Evolutionary conservation across 2,113 vertebrate genomes (phyloP).

Genomic region (Odontophorus gujanensis): DNA sequence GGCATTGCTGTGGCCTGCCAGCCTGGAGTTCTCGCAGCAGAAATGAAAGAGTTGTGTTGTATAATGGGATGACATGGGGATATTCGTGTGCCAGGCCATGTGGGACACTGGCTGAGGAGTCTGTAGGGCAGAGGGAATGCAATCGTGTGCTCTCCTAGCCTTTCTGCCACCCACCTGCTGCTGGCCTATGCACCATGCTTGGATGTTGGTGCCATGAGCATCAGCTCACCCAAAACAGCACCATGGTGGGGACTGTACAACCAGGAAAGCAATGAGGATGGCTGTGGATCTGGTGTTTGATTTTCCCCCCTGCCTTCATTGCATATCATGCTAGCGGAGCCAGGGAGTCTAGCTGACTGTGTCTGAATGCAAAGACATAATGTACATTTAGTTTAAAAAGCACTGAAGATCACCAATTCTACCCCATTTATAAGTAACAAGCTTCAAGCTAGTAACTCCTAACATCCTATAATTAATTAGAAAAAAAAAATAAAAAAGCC

Average conservation of each 20-base stretch:
- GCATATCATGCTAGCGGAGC: background rate
- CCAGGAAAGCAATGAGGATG: background rate
- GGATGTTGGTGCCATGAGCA: background rate
- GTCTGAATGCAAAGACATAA: background rate
- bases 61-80: background rate
- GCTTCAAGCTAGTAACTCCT: background rate
- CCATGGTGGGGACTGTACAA: accelerated
- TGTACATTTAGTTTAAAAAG: background rate
- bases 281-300: background rate
- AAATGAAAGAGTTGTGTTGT: background rate
- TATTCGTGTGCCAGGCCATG: background rate
- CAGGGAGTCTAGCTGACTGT: background rate
- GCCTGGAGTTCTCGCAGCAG: background rate
- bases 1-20: background rate
- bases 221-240: no score
- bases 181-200: background rate
- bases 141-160: no score
- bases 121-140: background rate
- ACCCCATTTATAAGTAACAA: background rate
- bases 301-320: background rate
- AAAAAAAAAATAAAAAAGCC: background rate
- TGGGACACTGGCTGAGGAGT: accelerated
- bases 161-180: background rate
- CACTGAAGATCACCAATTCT: background rate
- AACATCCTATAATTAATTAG: conserved; percentile 36